phyloP scores from a whole-genome alignment of 2,113 vertebrate genomes.

The Bettongia penicillata region DNA sequence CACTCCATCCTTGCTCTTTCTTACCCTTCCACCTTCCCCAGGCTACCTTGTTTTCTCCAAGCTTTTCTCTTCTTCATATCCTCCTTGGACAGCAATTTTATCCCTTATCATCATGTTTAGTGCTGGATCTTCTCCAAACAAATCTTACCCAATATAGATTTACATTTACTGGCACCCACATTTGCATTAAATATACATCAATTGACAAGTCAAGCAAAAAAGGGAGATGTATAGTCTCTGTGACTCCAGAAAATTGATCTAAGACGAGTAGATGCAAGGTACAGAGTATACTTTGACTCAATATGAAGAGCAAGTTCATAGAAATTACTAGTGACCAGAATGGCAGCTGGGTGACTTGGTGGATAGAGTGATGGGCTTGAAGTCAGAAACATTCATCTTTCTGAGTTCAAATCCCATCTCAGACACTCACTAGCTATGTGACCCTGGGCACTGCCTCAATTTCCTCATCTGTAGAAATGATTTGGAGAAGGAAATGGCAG shows the following conservation, averaged over 20 bases:
- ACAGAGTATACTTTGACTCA: background rate
- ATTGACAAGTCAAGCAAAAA: background rate
- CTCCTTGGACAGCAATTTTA: background rate
- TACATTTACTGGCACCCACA: background rate
- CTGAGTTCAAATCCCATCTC: too few species aligned
- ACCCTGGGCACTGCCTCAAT: too few species aligned
- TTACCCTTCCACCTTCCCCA: too few species aligned
- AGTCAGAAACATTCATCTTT: too few species aligned
- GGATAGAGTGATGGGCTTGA: too few species aligned
- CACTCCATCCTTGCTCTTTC: background rate
- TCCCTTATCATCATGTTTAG: background rate
- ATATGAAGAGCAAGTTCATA: background rate
- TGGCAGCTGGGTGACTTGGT: too few species aligned
- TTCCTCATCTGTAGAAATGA: too few species aligned
- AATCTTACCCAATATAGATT: background rate
- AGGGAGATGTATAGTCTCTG: background rate
- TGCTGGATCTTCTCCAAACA: background rate
- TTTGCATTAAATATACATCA: background rate
- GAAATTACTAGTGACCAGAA: background rate
- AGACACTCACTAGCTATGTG: too few species aligned
- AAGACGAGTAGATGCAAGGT: background rate
- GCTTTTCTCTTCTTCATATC: background rate
- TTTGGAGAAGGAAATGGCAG: too few species aligned
- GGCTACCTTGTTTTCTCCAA: background rate
- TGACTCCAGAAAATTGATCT: background rate